These are phyloP conservation scores for Exocentrus adspersus DNA, from an alignment of 2,888 invertebrate genomes.

Conservation along the genomic window DNA sequence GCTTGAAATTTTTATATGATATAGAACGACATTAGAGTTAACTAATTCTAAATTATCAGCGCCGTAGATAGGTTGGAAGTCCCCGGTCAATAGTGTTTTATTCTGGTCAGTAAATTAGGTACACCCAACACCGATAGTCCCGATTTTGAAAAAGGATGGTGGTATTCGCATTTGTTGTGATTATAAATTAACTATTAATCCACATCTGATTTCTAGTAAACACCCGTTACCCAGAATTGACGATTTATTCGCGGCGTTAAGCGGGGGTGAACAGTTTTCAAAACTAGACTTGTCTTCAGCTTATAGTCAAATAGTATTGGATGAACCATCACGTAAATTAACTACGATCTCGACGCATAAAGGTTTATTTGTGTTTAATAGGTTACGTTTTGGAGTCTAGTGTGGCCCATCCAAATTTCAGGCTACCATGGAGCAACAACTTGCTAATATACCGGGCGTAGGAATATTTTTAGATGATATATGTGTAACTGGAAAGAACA, in stretches of 20 bases:
- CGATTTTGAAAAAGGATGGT: background rate
- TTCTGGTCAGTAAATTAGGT: too few relatives aligned
- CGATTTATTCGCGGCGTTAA: background rate
- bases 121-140: conserved; percentile 15
- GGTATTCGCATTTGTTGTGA: conserved; percentile 11
- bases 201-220: background rate
- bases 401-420: background rate
- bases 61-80: too few relatives aligned
- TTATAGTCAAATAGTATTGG: background rate
- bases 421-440: background rate
- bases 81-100: too few relatives aligned
- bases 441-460: background rate
- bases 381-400: background rate
- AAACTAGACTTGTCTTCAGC: background rate
- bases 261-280: background rate
- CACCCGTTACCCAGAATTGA: conserved; percentile 9
- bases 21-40: too few relatives aligned
- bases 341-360: background rate
- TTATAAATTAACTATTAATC: conserved; percentile 8
- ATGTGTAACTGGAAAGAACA: background rate
- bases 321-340: background rate
- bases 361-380: background rate
- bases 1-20: too few relatives aligned
- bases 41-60: too few relatives aligned
- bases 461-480: background rate